Evolutionary conservation across 2,888 invertebrate genomes (phyloP), one percentile per base, ranked within the genome.

Genomic region (Galerucella nymphaeae): DNA sequence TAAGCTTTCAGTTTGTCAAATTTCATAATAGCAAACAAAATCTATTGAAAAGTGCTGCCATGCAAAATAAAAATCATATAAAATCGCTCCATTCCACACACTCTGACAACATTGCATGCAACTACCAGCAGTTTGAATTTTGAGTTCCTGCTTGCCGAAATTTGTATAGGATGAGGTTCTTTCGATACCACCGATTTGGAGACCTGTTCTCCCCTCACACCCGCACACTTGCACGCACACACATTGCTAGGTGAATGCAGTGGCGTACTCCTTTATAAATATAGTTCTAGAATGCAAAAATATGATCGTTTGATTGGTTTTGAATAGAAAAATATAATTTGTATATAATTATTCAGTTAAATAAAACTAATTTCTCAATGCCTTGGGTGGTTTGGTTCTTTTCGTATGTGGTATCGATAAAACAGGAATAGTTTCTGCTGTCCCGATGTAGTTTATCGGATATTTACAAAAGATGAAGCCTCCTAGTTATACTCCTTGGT

Each of bases 61-160:
- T n/a, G n/a, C n/a, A n/a, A n/a, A n/a, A 8, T 30, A 30, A 30
- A 45, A 13, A 53, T 16, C 18, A 8, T 18, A 18, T 10, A 18
- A 45, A 30, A 59, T 23, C n/a, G 4, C 30, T 10, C 14, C 45
- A 45, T 59, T 42, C 16, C 45, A 10, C 2, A 61, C 23, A 45
- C n/a, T 48, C 70, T 66, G 70, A 41, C 64, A 41, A 68, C 65
- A 72, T 62, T 65, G 69, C 41, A 20, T 50, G 62, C 13, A n/a
- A 61, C 55, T 41, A n/a, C 41, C 42, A 61, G 42, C 53, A 53
- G 30, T 53, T 69, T 53, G 20, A 62, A 64, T 71, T 59, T 59
- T 77, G 74, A 79, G 80, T 79, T 79, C 79, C 79, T 80, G 80
- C 78, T 80, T 78, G 79, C 81, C 80, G 78, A 82, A 82, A 69